Evolutionary conservation across 2,113 vertebrate genomes (phyloP).

Genomic region (Gyps fulvus): DNA sequence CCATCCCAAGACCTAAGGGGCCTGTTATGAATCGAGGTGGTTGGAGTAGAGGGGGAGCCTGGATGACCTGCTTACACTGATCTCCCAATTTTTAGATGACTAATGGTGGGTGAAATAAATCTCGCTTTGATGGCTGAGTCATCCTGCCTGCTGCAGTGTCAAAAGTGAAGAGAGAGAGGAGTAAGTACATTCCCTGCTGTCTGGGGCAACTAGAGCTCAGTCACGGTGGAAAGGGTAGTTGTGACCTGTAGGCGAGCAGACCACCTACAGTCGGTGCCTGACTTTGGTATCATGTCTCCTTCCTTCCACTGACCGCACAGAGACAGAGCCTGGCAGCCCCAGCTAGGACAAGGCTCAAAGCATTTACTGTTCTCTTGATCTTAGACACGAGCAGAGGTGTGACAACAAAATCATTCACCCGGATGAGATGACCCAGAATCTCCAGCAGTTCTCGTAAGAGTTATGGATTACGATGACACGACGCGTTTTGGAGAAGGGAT

Average conservation of each 20-base stretch:
- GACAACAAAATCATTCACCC: background rate
- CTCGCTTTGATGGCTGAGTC: background rate
- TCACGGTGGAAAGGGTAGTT: background rate
- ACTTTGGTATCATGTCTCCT: background rate
- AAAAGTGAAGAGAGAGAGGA: background rate
- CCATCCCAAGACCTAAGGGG: background rate
- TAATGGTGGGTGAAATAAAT: background rate
- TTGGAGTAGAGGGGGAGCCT: background rate
- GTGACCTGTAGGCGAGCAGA: background rate
- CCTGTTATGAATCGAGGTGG: background rate
- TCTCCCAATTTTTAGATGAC: background rate
- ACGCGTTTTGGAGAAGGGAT: background rate
- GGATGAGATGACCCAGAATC: background rate
- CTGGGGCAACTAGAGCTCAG: background rate
- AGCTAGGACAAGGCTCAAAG: background rate
- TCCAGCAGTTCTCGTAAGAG: background rate
- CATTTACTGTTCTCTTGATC: background rate
- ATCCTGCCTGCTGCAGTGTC: background rate
- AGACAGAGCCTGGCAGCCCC: background rate
- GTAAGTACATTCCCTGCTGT: background rate
- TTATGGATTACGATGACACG: background rate
- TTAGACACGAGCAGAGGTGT: background rate
- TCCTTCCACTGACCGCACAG: background rate
- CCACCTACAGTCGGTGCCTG: background rate
- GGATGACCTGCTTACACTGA: background rate